These are phyloP conservation scores for Ormyrus labotus DNA, from an alignment of 2,888 invertebrate species.

Conservation along the genomic window DNA sequence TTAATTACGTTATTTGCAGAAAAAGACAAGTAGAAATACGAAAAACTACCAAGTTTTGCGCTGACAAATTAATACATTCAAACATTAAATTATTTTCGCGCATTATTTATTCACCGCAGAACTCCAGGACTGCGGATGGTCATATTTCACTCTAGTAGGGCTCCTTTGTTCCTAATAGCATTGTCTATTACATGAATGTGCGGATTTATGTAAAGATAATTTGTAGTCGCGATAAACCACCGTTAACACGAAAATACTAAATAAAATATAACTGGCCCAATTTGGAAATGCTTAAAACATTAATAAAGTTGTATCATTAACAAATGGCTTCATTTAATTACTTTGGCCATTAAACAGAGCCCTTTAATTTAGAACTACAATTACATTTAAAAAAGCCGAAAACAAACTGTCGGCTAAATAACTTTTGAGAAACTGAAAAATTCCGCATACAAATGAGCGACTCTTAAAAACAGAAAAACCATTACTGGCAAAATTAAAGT, in stretches of 20 bases:
- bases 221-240: constrained; percentile 15
- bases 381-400: too few relatives aligned
- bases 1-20: too few relatives aligned
- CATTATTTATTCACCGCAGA: constrained; percentile 34
- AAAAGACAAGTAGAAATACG: too few relatives aligned
- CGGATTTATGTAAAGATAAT: constrained; percentile 33
- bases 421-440: neutral
- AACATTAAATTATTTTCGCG: constrained; percentile 11
- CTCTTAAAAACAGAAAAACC: neutral
- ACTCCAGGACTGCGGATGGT: constrained; percentile 8
- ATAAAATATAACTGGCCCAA: neutral
- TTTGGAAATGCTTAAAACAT: too few relatives aligned
- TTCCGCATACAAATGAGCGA: neutral
- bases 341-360: too few relatives aligned
- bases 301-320: too few relatives aligned
- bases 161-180: constrained; percentile 39
- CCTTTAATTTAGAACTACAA: too few relatives aligned
- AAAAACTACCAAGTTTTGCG: too few relatives aligned
- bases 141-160: constrained; percentile 35
- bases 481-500: neutral
- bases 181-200: constrained; percentile 37
- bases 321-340: too few relatives aligned
- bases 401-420: neutral
- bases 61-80: neutral
- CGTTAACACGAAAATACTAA: constrained; percentile 13